These are phyloP conservation scores for Pentamera pediparva DNA, from an alignment of 53 echinoderm and acorn worm genomes.

Conservation along the genomic window DNA sequence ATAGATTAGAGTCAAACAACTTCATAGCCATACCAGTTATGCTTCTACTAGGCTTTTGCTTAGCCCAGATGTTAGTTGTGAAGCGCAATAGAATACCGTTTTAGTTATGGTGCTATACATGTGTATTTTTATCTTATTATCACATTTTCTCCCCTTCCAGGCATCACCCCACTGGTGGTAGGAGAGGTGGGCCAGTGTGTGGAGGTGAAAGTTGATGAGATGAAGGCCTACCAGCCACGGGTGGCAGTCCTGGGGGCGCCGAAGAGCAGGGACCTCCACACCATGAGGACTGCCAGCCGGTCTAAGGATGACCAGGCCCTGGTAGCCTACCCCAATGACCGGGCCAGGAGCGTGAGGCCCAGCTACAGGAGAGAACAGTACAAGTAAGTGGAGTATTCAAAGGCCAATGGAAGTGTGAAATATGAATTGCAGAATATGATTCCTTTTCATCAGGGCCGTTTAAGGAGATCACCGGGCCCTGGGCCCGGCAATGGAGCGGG, in stretches of 20 bases:
- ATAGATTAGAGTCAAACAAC: too few species aligned
- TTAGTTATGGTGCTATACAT: too few species aligned
- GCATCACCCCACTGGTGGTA: conserved; percentile 93
- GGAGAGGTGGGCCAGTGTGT: conserved; percentile 98
- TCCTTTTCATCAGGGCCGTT: too few species aligned
- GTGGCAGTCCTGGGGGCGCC: conserved; percentile 88
- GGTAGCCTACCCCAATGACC: conserved; percentile 95
- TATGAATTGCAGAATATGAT: too few species aligned
- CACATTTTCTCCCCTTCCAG: too few species aligned
- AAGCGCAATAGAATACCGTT: background rate
- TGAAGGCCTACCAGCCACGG: conserved; percentile 73
- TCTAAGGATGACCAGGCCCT: conserved; percentile 60
- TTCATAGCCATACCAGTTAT: too few species aligned
- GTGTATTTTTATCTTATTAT: too few species aligned
- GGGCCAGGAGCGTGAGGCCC: conserved; percentile 82
- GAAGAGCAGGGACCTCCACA: conserved; percentile 70
- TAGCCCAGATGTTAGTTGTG: too few species aligned
- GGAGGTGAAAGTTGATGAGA: conserved; percentile 72
- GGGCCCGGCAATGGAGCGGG: too few species aligned
- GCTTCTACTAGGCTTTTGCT: too few species aligned
- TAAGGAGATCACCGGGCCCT: too few species aligned
- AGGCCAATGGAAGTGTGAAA: background rate
- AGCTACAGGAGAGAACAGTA: conserved; percentile 93
- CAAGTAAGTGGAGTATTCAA: conserved; percentile 55
- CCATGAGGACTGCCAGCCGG: conserved; percentile 50